These are phyloP conservation scores for Empis stercorea DNA, from an alignment of 2,888 invertebrate genomes.

Conservation along the genomic window DNA sequence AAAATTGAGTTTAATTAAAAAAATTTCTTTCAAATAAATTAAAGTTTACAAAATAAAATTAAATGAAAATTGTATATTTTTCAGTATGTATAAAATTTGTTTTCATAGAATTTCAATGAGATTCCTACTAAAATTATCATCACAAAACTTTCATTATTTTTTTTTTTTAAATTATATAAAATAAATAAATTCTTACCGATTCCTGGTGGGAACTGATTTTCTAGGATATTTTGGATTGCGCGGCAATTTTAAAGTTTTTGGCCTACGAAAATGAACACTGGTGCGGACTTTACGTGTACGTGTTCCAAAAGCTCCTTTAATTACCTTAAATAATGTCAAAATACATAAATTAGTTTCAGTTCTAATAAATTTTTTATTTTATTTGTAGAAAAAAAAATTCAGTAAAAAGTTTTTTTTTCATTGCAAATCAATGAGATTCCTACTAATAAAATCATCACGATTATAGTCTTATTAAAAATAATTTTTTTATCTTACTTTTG, in stretches of 20 bases:
- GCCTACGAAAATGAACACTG: slow-evolving; percentile 89
- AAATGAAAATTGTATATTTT: too few relatives aligned
- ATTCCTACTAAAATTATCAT: too few relatives aligned
- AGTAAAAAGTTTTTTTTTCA: background rate
- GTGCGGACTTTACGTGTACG: slow-evolving; percentile 83
- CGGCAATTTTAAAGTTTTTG: slow-evolving; percentile 82
- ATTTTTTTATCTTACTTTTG: slow-evolving; percentile 48
- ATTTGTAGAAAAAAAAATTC: background rate
- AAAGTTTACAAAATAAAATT: too few relatives aligned
- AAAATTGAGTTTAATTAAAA: too few relatives aligned
- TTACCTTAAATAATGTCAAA: slow-evolving; percentile 46
- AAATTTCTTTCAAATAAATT: too few relatives aligned
- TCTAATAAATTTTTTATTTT: background rate
- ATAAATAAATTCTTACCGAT: slow-evolving; percentile 48
- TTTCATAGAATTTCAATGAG: too few relatives aligned
- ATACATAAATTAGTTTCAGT: background rate
- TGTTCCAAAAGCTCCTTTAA: slow-evolving; percentile 84
- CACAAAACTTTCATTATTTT: background rate
- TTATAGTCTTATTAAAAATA: background rate
- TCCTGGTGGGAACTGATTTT: slow-evolving; percentile 85
- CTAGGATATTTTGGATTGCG: slow-evolving; percentile 91
- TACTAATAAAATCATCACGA: slow-evolving; percentile 38
- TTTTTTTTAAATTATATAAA: background rate
- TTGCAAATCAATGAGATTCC: slow-evolving; percentile 47
- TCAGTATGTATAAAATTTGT: too few relatives aligned